Base-by-base conservation (phyloP, 2,888 invertebrate species). In the Onthophagus sagittarius region DNA sequence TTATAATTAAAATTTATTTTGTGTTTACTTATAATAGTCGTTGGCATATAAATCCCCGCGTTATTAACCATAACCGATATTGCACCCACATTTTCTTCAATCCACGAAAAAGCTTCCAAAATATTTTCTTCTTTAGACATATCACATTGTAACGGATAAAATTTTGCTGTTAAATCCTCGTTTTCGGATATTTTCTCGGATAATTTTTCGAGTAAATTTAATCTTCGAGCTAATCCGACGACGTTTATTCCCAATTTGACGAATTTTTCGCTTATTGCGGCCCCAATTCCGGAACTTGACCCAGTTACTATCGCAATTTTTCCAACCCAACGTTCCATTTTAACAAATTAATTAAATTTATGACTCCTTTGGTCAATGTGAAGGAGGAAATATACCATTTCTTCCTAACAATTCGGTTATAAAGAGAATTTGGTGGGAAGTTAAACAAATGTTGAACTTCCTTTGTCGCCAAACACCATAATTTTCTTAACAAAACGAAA, bases 1-100 rank as follows among this genome's bases (percentile, higher is more conserved):
- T 15, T 14, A 14, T 23, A 64, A 7, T 15, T 64, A 14, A 23
- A 64, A 15, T 64, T 64, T 64, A 15, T 15, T 9, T 13, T n/a
- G 2, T 63, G 7, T 53, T 23, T 67, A 72, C 76, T 73, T 32
- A 71, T 73, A 23, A 79, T 71, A 31, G 69, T 76, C 5, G 76
- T 76, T 9, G 74, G 74, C 32, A 69, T 31, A 1, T 75, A 71
- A 5, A 77, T 62, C n/a, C 79, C 79, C 0, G 79, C 79, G 72
- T 77, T 79, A 71, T 79, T 79, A 63, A 79, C 72, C 63, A 79
- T 70, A 70, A 79, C 77, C 14, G 78, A 73, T 72, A 79, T 72
- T 0, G 75, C 75, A 6, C 78, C 78, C 5, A 78, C 62, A 64
- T 77, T 76, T 1, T 75, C 77, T 31, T 77, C 75, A 31, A 78